Evolutionary conservation across 2,113 vertebrate species (phyloP).

Genomic region (Gymnorhina tibicen): DNA sequence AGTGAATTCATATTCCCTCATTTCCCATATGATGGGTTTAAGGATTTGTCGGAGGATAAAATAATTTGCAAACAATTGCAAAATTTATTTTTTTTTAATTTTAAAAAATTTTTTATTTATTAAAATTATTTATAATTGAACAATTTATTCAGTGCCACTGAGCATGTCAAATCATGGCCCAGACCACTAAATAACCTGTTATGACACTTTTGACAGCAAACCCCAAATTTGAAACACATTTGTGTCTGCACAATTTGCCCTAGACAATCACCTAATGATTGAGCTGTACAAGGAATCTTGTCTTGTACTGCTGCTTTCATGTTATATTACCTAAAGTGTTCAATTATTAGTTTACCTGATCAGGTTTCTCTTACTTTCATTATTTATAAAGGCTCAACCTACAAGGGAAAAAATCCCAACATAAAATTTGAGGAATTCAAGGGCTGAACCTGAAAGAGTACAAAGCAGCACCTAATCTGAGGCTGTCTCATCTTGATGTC

Average conservation of each 20-base stretch:
- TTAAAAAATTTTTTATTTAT: too few species aligned
- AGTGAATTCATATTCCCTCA: neutral
- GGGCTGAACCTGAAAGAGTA: neutral
- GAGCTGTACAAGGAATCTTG: neutral
- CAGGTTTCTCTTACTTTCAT: neutral
- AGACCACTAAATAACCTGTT: neutral
- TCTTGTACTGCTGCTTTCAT: neutral
- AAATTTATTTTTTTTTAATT: too few species aligned
- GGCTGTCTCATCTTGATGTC: too few species aligned
- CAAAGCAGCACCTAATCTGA: neutral
- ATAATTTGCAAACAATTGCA: neutral
- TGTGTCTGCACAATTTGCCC: neutral
- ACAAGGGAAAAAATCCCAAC: rapidly evolving
- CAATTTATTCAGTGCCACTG: neutral
- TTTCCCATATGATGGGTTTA: neutral
- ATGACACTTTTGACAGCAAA: neutral
- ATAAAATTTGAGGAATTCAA: neutral
- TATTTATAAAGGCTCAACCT: conserved; percentile 1
- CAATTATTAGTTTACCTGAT: neutral
- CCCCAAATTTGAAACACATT: neutral
- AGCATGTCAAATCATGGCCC: neutral
- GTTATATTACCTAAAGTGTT: neutral
- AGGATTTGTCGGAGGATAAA: neutral
- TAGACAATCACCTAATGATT: neutral
- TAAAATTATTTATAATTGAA: too few species aligned